Base-by-base conservation (phyloP, 2,113 vertebrate genomes). In the Caretta caretta region DNA sequence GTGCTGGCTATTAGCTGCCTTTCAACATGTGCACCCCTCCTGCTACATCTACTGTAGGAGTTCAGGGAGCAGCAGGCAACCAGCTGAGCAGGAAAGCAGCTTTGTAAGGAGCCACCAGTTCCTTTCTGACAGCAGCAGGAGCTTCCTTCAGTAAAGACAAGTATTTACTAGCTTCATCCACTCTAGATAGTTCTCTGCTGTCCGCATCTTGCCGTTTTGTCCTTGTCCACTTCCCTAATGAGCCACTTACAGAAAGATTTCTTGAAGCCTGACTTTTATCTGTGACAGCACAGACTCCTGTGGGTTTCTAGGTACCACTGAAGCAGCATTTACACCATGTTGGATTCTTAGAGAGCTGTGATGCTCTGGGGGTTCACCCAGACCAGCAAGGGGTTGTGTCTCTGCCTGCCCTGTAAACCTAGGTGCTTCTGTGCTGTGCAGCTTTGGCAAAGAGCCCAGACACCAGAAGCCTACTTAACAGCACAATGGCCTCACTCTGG, bases 11-110 rank as follows among this genome's bases (percentile, higher is more conserved):
- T 51, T 35, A 51, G 49, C 48, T 16, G 10, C 35, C 62, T 84
- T 84, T 7, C 16, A 50, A 49, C 14, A 65, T 65, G 20, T 49
- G 19, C 9, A 49, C 57, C 16, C 46, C 14, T 48, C 48, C 62
- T n/a, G 7, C 62, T 19, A 27, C 42, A 35, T 72, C 69, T 83
- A 0, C 0, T 10, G 10, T 17, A n/a, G 86, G 92, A 79, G 25
- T 83, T 65, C 91, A 90, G 91, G 91, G 96, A 97, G 57, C 49
- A 93, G 75, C 84, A 91, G 86, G 86, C 46, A 92, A 96, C 93
- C 78, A 93, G 85, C 75, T 38, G 93, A 48, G 35, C 46, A 84
- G 42, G 10, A 20, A 62, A 62, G 54, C n/a, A 80, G 92, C 88
- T 88, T 51, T 93, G 92, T 96, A 97, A 97, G 85, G 72, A 90